phyloP scores from a whole-genome alignment of 2,113 vertebrate genomes.

The Sturnus vulgaris region DNA sequence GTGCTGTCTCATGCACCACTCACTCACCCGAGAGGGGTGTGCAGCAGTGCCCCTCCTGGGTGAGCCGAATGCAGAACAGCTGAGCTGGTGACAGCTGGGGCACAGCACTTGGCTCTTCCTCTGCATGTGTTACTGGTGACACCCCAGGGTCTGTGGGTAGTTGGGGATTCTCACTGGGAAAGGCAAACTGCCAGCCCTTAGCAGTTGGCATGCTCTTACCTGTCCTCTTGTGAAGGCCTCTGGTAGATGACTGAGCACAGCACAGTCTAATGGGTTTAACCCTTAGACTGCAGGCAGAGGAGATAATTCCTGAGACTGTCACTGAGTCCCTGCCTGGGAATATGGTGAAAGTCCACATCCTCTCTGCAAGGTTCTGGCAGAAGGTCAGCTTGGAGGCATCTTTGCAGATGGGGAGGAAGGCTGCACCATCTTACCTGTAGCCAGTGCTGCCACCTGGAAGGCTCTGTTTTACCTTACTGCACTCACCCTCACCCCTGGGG shows the following conservation, averaged over 20 bases:
- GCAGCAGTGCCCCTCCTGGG: neutral
- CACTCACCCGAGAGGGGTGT: neutral
- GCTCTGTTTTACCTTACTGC: neutral
- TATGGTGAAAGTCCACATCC: neutral
- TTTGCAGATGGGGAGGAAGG: neutral
- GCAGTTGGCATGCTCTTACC: neutral
- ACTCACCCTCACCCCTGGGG: neutral
- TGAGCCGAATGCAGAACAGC: neutral
- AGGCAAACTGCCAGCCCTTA: neutral
- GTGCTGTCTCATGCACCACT: neutral
- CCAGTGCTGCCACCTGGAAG: accelerated
- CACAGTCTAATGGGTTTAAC: neutral
- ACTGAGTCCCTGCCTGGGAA: accelerated
- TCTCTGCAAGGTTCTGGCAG: neutral
- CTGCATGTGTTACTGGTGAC: neutral
- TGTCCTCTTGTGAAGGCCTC: neutral
- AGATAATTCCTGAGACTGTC: neutral
- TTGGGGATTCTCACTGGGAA: neutral
- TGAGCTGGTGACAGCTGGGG: neutral
- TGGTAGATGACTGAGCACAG: neutral
- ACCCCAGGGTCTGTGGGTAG: neutral
- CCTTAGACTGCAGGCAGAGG: neutral
- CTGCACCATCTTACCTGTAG: neutral
- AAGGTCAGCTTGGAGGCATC: neutral
- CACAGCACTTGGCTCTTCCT: neutral